Conservation (phyloP, 2,888 invertebrate genomes). For the Nephrotoma appendiculata region DNA sequence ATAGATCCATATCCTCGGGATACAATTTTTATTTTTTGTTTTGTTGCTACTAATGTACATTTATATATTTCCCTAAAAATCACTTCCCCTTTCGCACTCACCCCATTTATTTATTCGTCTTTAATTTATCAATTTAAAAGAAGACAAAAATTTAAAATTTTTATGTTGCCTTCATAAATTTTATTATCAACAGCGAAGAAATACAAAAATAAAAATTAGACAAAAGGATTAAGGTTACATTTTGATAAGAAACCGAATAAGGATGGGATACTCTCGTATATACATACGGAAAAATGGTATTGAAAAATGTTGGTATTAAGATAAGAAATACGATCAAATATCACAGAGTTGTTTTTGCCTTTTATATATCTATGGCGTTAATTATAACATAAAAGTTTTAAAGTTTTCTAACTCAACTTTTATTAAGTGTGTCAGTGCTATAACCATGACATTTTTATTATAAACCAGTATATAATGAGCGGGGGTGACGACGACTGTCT, state of each 20-base stretch:
- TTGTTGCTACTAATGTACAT: not conserved
- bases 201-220: not conserved
- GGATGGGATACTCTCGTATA: not conserved
- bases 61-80: not conserved
- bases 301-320: not conserved
- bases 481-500: not conserved
- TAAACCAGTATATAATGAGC: not conserved
- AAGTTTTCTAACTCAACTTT: not conserved
- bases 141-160: not conserved
- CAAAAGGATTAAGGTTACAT: not conserved
- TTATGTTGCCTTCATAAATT: not conserved
- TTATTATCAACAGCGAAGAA: not conserved
- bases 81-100: not conserved
- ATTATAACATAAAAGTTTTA: not conserved
- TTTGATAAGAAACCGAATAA: not conserved
- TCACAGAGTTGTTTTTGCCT: not conserved
- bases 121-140: not conserved
- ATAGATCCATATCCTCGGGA: not conserved
- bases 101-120: not conserved
- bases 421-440: not conserved
- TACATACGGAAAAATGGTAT: not conserved
- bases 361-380: not conserved
- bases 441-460: not conserved
- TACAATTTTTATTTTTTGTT: not conserved
- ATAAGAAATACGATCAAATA: not conserved